These are phyloP conservation scores for Leptopilina myrica DNA, from an alignment of 2,888 invertebrate species.

Conservation along the genomic window DNA sequence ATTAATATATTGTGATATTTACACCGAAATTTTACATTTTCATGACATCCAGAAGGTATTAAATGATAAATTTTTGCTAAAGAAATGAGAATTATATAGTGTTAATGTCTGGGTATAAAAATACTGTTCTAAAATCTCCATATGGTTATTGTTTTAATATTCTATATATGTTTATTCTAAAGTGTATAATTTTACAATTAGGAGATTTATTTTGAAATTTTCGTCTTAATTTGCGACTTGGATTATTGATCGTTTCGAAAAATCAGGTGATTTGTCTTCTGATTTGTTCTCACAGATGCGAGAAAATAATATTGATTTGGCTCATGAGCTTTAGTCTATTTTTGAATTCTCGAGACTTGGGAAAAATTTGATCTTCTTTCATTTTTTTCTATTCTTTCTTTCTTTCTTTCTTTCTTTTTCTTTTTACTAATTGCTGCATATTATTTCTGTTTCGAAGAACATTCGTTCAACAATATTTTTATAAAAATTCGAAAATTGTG, in stretches of 20 bases:
- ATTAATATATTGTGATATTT: conserved; percentile 13
- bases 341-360: background rate
- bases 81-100: too few species aligned
- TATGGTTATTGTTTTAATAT: too few species aligned
- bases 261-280: background rate
- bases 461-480: too few species aligned
- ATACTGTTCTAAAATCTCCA: too few species aligned
- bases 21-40: background rate
- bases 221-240: background rate
- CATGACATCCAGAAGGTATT: background rate
- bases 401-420: too few species aligned
- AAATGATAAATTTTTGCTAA: background rate
- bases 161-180: too few species aligned
- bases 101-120: too few species aligned
- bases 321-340: conserved; percentile 4
- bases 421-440: too few species aligned
- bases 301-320: conserved; percentile 9
- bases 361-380: background rate
- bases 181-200: too few species aligned
- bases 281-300: background rate
- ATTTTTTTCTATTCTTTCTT: background rate
- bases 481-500: background rate
- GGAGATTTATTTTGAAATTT: background rate
- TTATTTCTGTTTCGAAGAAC: too few species aligned
- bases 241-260: background rate